Percentiles rank a stretch among this genome's conserved stretches.
phyloP scores from a whole-genome alignment of 92 coral and sea anemone genomes.

The Heteractis magnifica region DNA sequence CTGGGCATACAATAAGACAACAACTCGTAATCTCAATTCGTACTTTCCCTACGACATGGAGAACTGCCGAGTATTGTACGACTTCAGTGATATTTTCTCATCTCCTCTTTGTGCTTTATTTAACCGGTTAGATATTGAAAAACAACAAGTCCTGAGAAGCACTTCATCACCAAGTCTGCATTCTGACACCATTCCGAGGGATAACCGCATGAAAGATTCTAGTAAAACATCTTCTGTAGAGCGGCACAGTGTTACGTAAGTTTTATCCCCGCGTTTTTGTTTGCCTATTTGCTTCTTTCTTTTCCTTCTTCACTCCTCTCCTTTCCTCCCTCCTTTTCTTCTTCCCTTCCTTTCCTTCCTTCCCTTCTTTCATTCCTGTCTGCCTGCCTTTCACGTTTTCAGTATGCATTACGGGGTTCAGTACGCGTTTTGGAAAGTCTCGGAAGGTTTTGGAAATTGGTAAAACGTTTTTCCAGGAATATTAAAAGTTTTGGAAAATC shows the following conservation, averaged over 20 bases:
- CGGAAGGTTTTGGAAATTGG: too few relatives aligned
- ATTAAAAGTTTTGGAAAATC: too few relatives aligned
- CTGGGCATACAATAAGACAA: neutral
- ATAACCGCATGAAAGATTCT: constrained; percentile 4
- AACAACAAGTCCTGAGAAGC: neutral
- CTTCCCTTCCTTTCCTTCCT: too few relatives aligned
- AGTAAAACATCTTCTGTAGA: neutral
- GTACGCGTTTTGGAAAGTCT: too few relatives aligned
- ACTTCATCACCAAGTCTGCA: constrained; percentile 21
- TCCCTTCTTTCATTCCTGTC: too few relatives aligned
- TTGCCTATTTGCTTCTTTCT: neutral
- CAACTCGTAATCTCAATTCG: neutral
- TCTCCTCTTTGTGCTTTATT: constrained; percentile 12
- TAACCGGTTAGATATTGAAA: constrained; percentile 7
- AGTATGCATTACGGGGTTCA: too few relatives aligned
- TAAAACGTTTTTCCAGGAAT: too few relatives aligned
- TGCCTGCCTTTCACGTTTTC: too few relatives aligned
- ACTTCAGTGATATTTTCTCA: constrained; percentile 33
- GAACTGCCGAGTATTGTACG: constrained; percentile 11
- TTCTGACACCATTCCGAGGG: neutral
- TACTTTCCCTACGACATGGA: neutral
- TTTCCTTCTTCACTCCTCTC: neutral
- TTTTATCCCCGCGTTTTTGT: neutral
- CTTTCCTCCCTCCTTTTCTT: too few relatives aligned
- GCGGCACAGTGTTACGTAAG: constrained; percentile 7